Base-by-base conservation (phyloP, 2,888 invertebrate species). In the Andrena chrysosceles region DNA sequence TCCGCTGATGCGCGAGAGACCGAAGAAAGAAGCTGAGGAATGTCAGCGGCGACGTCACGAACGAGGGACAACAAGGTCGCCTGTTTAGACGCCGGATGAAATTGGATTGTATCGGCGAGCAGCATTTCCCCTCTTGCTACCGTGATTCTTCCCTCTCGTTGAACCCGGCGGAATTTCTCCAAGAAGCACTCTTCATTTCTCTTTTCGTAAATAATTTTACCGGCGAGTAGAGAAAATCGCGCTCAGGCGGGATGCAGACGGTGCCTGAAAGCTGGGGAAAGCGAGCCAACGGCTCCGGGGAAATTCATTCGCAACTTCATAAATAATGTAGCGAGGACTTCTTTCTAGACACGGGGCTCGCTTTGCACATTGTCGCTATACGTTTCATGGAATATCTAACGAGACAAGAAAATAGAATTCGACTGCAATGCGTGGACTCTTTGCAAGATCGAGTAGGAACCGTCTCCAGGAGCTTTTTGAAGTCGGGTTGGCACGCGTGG, bases 261-360 rank as follows among this genome's bases (percentile, higher is more conserved):
- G 66, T 42, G 49, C 48, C n/a, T 20, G 8, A 62, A 26, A 29
- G 29, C 7, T 1, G 16, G 20, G 10, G 6, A 26, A 33, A 48
- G 26, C 26, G n/a, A 23, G 62, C 54, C 62, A 13, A 54, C 31
- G 60, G 54, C 68, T 63, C 63, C 20, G 13, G 23, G 56, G 56
- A 63, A 23, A 77, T 68, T 67, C 42, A 29, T 56, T 67, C 60
- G 29, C 78, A 68, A 68, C 33, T 77, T 77, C 62, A 68, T 81
- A 59, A 77, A 81, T 71, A 72, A 81, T 72, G 72, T 59, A 72
- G 60, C 52, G 59, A 56, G 26, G 62, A 42, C 42, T 42, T 63
- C 48, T 56, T 68, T 56, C 56, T 48, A 10, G n/a, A 29, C 59
- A 20, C 31, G 54, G 29, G 48, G 23, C 60, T 71, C 66, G 35